Evolutionary conservation across 1,140 invertebrate genomes (phyloP).

Genomic region (Zaprionus davidi): DNA sequence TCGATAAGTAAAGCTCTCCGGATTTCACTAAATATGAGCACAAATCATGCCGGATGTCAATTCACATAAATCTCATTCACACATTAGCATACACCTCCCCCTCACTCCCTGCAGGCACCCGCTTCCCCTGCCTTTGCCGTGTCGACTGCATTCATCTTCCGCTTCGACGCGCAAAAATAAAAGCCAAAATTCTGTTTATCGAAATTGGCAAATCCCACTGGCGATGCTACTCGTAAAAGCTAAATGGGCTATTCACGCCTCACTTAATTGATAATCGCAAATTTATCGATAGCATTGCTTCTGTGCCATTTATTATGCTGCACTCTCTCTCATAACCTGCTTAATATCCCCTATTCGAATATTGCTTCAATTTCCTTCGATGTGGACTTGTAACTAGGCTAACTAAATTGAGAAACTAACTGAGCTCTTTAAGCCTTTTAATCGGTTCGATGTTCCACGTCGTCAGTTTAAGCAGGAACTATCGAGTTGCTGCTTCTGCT

Average conservation of each 20-base stretch:
- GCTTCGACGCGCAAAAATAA: conserved; percentile 62
- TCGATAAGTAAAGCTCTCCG: not conserved
- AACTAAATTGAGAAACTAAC: not conserved
- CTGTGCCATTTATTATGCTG: conserved; percentile 34
- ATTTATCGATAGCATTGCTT: conserved; percentile 65
- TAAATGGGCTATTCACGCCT: conserved; percentile 59
- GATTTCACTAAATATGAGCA: not conserved
- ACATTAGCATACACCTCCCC: conserved; percentile 6
- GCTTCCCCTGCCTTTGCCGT: not conserved
- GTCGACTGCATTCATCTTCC: conserved; percentile 40
- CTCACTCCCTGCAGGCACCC: not conserved
- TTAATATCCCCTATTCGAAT: not conserved
- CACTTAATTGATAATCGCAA: conserved; percentile 67
- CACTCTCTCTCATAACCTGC: not conserved
- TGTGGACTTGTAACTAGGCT: too few species aligned
- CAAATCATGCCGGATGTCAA: conserved; percentile 35
- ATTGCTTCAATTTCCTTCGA: not conserved
- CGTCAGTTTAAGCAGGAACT: not conserved
- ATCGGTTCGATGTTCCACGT: conserved; percentile 2
- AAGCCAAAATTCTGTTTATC: conserved; percentile 37
- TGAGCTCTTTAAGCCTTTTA: conserved; percentile 12
- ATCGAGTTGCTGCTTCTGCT: conserved; percentile 9
- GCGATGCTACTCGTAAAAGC: conserved; percentile 17
- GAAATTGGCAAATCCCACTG: conserved; percentile 29
- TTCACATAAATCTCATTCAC: conserved; percentile 50